These are phyloP conservation scores for Amazona vittata DNA, from an alignment of 2,113 vertebrate species.

Conservation along the genomic window DNA sequence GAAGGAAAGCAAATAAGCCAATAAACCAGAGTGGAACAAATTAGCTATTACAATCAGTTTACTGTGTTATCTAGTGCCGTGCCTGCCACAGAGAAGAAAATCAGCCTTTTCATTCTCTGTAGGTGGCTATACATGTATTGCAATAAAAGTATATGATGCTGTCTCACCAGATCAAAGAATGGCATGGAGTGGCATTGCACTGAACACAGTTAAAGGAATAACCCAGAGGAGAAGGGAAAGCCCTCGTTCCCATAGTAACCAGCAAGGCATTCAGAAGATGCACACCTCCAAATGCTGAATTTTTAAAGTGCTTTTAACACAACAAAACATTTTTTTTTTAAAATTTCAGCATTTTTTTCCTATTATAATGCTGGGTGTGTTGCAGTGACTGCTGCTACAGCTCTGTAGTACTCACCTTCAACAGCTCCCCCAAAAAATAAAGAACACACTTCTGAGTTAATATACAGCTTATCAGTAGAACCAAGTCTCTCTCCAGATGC, in stretches of 20 bases:
- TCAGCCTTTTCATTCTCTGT: conserved; percentile 40
- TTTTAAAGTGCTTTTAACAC: conserved; percentile 16
- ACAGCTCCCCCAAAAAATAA: background rate
- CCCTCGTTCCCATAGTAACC: conserved; percentile 72
- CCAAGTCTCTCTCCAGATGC: background rate
- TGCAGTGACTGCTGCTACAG: background rate
- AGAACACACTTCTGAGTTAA: background rate
- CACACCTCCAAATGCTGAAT: background rate
- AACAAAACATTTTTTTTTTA: background rate
- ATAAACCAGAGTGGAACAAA: conserved; percentile 54
- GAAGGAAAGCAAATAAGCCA: conserved; percentile 44
- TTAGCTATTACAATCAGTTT: conserved; percentile 64
- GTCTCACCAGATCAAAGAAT: conserved; percentile 38
- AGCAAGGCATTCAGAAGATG: conserved; percentile 9
- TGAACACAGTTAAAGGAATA: conserved; percentile 62
- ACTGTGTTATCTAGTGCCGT: conserved; percentile 30
- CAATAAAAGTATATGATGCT: conserved; percentile 9
- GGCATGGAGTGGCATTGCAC: background rate
- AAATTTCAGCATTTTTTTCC: background rate
- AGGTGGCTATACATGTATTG: conserved; percentile 16
- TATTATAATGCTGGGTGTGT: background rate
- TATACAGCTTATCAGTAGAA: background rate
- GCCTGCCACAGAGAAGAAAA: conserved; percentile 26
- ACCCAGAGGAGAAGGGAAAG: conserved; percentile 34
- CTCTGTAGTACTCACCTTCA: background rate